Conservation (phyloP, 2,113 vertebrate species). For the Notechis scutatus region DNA sequence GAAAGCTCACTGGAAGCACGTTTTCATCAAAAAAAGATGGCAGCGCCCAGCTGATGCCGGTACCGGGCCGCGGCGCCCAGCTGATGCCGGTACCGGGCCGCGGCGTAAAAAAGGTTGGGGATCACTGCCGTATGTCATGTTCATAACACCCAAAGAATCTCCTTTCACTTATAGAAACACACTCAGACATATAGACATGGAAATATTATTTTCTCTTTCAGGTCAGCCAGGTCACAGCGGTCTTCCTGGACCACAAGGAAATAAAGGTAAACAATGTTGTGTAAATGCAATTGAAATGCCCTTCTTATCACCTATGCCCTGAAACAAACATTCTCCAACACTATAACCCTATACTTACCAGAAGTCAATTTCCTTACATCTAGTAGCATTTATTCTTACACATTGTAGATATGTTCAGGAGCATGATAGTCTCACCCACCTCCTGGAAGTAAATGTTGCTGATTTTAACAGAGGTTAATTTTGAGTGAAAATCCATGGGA, state of each 20-base stretch:
- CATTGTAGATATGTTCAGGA: neutral
- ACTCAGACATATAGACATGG: fast-evolving
- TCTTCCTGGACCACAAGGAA: slow-evolving; percentile 62
- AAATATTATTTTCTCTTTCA: slow-evolving; percentile 49
- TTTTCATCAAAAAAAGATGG: no score
- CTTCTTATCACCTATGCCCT: neutral
- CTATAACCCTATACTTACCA: neutral
- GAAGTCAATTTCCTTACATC: neutral
- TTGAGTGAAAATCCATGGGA: neutral
- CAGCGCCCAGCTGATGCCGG: no score
- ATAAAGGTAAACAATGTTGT: slow-evolving; percentile 58
- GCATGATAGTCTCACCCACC: neutral
- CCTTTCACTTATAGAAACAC: neutral
- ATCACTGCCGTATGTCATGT: no score
- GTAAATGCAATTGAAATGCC: neutral
- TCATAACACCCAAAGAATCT: neutral
- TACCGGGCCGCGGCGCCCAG: no score
- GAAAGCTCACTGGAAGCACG: no score
- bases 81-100: no score
- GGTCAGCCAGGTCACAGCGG: slow-evolving; percentile 55
- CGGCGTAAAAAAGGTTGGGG: no score
- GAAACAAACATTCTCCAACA: neutral
- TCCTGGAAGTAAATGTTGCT: neutral
- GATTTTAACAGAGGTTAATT: neutral
- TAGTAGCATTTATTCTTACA: neutral